Conservation (phyloP, 2,888 invertebrate genomes). For the Therioaphis trifolii region DNA sequence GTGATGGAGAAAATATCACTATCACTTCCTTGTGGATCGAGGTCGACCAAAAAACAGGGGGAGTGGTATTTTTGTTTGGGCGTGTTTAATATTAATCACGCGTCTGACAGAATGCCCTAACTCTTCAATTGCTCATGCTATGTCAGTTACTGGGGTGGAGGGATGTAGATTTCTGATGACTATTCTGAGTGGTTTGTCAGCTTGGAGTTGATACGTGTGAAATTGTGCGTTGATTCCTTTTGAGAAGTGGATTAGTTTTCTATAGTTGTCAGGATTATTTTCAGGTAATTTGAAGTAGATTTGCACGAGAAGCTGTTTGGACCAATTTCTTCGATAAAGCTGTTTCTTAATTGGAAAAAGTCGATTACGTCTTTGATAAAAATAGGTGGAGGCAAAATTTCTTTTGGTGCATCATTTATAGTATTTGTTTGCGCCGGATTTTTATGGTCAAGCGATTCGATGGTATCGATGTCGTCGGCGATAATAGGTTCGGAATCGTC, state of each 20-base stretch:
- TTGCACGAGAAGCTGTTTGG: too few relatives aligned
- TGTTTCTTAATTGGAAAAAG: constrained; percentile 8
- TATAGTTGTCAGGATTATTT: constrained; percentile 1
- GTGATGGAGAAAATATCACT: not conserved
- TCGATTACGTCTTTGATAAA: too few relatives aligned
- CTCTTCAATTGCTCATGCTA: not conserved
- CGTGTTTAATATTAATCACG: not conserved
- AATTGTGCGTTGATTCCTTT: constrained; percentile 14
- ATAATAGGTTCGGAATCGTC: too few relatives aligned
- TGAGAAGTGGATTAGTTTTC: constrained; percentile 6
- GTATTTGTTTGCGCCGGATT: too few relatives aligned
- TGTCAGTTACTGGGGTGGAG: constrained; percentile 7
- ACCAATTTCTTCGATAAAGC: constrained; percentile 1
- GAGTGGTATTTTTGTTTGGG: not conserved
- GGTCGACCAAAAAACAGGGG: not conserved
- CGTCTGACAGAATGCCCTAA: not conserved
- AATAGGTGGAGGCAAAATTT: too few relatives aligned
- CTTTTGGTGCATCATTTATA: too few relatives aligned
- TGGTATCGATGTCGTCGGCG: too few relatives aligned
- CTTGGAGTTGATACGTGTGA: constrained; percentile 10
- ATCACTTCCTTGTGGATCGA: not conserved
- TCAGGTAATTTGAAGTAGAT: too few relatives aligned
- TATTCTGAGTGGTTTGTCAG: too few relatives aligned
- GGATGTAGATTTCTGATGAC: constrained; percentile 20
- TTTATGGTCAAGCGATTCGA: too few relatives aligned